phyloP scores from a whole-genome alignment of 2,888 invertebrate genomes.

The Polydrusus cervinus region DNA sequence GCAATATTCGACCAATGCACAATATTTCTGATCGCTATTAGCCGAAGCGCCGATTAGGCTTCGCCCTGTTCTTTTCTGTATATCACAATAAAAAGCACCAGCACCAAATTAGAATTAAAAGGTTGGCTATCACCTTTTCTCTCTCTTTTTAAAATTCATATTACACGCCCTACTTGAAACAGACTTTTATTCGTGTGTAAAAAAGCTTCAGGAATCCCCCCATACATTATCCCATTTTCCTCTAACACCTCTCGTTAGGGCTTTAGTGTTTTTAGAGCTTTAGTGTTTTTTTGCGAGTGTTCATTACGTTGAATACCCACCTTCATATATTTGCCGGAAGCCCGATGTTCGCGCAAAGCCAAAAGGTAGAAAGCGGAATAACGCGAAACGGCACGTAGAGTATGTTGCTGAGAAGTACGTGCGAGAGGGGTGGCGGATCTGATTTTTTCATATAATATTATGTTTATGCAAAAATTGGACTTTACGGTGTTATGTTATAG shows the following conservation, averaged over 20 bases:
- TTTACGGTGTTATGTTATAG: background rate
- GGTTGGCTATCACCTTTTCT: no score
- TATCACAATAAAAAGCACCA: no score
- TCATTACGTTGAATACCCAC: conserved; percentile 20
- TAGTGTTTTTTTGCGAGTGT: conserved; percentile 10
- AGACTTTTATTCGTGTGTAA: background rate
- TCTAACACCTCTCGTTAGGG: conserved; percentile 17
- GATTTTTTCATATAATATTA: background rate
- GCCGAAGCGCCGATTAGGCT: no score
- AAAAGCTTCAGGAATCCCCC: background rate
- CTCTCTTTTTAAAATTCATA: background rate
- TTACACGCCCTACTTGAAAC: background rate
- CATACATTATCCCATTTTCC: conserved; percentile 7
- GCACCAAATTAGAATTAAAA: no score
- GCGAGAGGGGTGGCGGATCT: background rate
- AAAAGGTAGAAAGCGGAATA: conserved; percentile 14
- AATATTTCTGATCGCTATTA: no score
- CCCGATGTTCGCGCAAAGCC: conserved; percentile 8
- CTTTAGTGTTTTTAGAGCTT: conserved; percentile 18
- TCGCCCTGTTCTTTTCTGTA: no score
- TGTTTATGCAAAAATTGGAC: background rate
- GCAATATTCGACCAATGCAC: no score
- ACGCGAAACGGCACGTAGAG: background rate
- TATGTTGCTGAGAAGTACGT: background rate
- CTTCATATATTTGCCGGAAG: background rate